Evolutionary conservation across 64 coral and sea anemone genomes (phyloP), one percentile per base, ranked within the genome.

Genomic region (Porites lutea): DNA sequence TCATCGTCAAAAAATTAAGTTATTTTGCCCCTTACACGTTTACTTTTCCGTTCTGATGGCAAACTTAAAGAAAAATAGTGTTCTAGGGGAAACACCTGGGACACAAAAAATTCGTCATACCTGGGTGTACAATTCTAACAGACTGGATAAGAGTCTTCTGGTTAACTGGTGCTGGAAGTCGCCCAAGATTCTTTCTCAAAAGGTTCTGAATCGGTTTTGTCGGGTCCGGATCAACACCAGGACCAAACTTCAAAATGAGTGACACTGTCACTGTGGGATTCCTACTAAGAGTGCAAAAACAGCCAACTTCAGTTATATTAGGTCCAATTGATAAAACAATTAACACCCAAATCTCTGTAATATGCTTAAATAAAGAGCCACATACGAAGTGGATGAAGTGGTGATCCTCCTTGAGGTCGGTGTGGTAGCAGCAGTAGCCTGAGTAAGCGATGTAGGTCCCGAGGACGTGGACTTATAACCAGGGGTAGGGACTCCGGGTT

Each of bases 101-200:
- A 4, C 19, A 16, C 1, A n/a, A n/a, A 76, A 18, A 15, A 14
- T 18, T 19, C 6, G 4, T 10, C 73, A 50, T 91, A 97, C 95
- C 95, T 91, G 95, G 95, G 18, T 59, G 89, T 13, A 97, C 62
- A 65, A 94, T 94, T 43, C 79, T 88, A 71, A 97, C 87, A 4
- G 91, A 93, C 3, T 60, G 70, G 50, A 97, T 91, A 45, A 88
- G 75, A 10, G 95, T 79, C 80, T 77, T 86, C 72, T 94, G 88
- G n/a, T 87, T 90, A 0, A 97, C 51, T 69, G 95, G 95, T 46
- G 82, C 79, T 54, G 92, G 88, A 43, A 97, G 52, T 76, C 87
- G 86, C 4, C 71, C 92, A n/a, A 91, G 93, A 62, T 83, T 97
- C 87, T 91, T 97, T 74, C 93, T 97, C 64, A 97, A 83, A 37